phyloP scores from a whole-genome alignment of 1,140 invertebrate species.

The Habropoda laboriosa region DNA sequence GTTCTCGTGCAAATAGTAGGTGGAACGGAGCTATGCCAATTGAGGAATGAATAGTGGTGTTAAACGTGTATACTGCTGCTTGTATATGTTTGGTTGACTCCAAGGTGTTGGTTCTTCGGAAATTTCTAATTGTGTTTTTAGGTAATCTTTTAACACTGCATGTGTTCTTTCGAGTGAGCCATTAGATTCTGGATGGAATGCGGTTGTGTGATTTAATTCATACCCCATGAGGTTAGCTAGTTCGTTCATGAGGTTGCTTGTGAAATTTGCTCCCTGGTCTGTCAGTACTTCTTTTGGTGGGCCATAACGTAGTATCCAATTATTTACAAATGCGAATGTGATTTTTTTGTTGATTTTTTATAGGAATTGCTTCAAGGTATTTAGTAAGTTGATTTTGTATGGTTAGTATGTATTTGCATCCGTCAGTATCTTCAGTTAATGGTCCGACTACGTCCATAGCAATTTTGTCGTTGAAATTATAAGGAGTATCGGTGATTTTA shows the following conservation, averaged over 20 bases:
- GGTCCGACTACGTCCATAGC: not conserved
- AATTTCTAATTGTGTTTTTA: too few species aligned
- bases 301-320: not conserved
- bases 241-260: not conserved
- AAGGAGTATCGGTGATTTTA: too few species aligned
- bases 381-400: not conserved
- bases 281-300: slow-evolving; percentile 14
- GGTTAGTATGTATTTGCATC: not conserved
- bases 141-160: not conserved
- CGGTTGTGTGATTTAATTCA: not conserved
- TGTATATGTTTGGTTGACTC: too few species aligned
- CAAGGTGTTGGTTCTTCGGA: too few species aligned
- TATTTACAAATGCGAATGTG: too few species aligned
- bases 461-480: not conserved
- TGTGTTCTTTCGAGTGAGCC: slow-evolving; percentile 26
- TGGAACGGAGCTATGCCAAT: too few species aligned
- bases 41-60: too few species aligned
- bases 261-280: slow-evolving; percentile 2
- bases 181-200: slow-evolving; percentile 19
- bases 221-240: not conserved
- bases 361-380: not conserved
- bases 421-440: not conserved
- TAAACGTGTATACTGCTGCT: too few species aligned
- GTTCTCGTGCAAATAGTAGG: too few species aligned
- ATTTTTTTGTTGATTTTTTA: not conserved